Base-by-base conservation (phyloP, 2,797 vertebrate genomes). In the Malacoctenus gilli region DNA sequence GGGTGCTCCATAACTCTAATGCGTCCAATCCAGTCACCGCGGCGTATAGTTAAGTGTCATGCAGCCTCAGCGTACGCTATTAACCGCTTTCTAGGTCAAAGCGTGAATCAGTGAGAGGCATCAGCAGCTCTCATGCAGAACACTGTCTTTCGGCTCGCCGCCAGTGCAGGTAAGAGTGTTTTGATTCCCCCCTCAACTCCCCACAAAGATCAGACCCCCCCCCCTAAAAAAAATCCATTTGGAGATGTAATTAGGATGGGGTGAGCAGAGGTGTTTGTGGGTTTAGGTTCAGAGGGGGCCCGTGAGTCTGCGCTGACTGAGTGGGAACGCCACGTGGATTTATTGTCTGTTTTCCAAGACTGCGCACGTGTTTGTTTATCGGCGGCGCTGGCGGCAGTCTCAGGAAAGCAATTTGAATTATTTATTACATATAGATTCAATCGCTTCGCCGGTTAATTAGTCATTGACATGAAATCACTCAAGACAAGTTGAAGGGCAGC, bases 1-100 rank as follows among this genome's bases (percentile, higher is more conserved):
- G 55, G 58, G 46, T 49, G 47, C 63, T 72, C 60, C 21, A 54
- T 53, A 51, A 41, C 51, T 1, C 43, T 69, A 77, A 77, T 63
- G 55, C 36, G 37, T 16, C 34, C 60, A 22, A 60, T 44, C 55
- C 49, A 64, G 59, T 72, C 67, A 58, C 48, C 31, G 2, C 3
- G 6, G 57, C 9, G 2, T 51, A 44, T 44, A 64, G 69, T 75
- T 47, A 67, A 75, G 76, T 74, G 68, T 72, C 72, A 56, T 30
- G 63, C 75, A 54, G 53, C 70, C 68, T 62, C 25, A n/a, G 68
- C 18, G 23, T 61, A 20, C 19, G 14, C 80, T 62, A 46, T 77
- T 65, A 71, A 65, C 54, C 19, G 34, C 64, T 79, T 80, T 84
- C 79, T 75, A 73, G 83, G 85, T 83, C 77, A 78, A 42, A 59